A percentile compares a stretch with the other conserved stretches of the same genome.
Evolutionary conservation across 2,888 invertebrate genomes (phyloP).

Genomic region (Cepaea hortensis): DNA sequence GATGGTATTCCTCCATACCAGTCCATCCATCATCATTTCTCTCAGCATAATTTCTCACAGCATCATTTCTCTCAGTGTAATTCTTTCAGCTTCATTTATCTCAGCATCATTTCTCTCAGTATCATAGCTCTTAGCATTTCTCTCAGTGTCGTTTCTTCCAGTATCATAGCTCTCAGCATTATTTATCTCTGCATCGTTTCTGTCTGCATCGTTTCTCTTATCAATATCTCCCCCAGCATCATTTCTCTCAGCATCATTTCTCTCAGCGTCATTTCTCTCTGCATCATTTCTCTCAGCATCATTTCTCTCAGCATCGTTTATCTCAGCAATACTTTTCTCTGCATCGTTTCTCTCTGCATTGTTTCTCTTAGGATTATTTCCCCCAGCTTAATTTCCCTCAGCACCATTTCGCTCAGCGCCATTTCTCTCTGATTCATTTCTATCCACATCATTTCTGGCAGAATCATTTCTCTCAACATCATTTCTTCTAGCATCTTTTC

Average conservation of each 20-base stretch:
- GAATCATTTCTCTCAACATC: neutral
- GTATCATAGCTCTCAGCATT: neutral
- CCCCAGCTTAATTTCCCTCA: neutral
- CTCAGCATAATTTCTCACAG: too few relatives aligned
- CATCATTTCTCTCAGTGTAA: too few relatives aligned
- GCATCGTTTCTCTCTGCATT: neutral
- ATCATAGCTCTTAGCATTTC: neutral
- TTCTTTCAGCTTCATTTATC: too few relatives aligned
- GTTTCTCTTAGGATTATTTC: too few relatives aligned
- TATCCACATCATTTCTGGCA: neutral
- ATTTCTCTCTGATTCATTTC: neutral
- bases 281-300: neutral
- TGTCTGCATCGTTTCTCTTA: neutral
- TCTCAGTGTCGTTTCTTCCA: neutral
- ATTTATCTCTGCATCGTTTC: neutral
- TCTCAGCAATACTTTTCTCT: neutral
- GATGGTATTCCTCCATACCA: too few relatives aligned
- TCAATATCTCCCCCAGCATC: neutral
- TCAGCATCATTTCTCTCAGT: neutral
- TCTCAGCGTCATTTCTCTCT: neutral
- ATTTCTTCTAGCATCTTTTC: neutral
- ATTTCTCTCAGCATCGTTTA: neutral
- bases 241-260: constrained; percentile 28
- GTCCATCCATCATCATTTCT: too few relatives aligned
- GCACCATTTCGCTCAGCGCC: neutral